These are phyloP conservation scores for Ormia ochracea DNA, from an alignment of 2,888 invertebrate genomes.

Conservation along the genomic window DNA sequence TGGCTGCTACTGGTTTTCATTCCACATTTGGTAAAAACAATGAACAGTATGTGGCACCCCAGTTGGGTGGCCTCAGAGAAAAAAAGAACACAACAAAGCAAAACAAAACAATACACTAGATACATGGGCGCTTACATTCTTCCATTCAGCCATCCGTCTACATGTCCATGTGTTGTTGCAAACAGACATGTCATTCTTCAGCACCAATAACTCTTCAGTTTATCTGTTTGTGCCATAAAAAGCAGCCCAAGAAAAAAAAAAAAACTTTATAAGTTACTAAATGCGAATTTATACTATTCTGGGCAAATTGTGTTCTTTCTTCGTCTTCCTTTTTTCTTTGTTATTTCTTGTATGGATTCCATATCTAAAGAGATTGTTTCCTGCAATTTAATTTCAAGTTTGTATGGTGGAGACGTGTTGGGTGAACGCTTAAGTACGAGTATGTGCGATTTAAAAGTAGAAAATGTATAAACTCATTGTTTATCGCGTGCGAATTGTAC, in stretches of 20 bases:
- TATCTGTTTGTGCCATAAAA: constrained; percentile 36
- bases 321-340: not conserved
- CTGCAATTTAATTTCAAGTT: not conserved
- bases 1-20: not conserved
- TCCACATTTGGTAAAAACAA: constrained; percentile 25
- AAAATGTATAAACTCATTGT: constrained; percentile 52
- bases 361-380: not conserved
- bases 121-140: constrained; percentile 49
- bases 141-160: not conserved
- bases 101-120: not conserved
- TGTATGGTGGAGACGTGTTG: not conserved
- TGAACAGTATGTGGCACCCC: constrained; percentile 49
- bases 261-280: too few relatives aligned
- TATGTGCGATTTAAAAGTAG: not conserved
- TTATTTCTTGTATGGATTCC: not conserved
- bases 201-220: constrained; percentile 43
- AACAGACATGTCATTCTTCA: constrained; percentile 31
- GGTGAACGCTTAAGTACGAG: not conserved
- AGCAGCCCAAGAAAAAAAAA: constrained; percentile 26
- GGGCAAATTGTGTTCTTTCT: too few relatives aligned
- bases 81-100: too few relatives aligned
- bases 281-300: too few relatives aligned
- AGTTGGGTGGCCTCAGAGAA: constrained; percentile 48
- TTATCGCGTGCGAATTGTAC: constrained; percentile 60
- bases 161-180: constrained; percentile 17